phyloP scores from a whole-genome alignment of 2,888 invertebrate species.

The Eupithecia tripunctaria region DNA sequence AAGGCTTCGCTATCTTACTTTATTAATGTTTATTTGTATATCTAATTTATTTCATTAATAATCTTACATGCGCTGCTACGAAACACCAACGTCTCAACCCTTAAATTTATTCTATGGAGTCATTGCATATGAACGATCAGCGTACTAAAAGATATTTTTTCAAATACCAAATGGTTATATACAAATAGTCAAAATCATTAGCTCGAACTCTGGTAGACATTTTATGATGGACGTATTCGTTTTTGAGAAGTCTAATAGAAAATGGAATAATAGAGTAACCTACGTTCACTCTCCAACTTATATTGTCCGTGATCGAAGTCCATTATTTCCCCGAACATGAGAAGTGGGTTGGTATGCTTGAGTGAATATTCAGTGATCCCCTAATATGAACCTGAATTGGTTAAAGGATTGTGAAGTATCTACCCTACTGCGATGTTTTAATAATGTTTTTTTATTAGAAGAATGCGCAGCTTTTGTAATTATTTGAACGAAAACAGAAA shows the following conservation, averaged over 20 bases:
- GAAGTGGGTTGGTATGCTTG: conserved; percentile 43
- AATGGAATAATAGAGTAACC: neutral
- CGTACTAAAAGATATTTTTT: neutral
- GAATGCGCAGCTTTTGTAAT: neutral
- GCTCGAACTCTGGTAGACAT: neutral
- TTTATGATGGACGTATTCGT: neutral
- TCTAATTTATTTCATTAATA: neutral
- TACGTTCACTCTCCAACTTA: conserved; percentile 15
- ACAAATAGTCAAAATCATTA: neutral
- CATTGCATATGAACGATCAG: neutral
- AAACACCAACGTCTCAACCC: neutral
- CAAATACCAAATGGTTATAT: neutral
- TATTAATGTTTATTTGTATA: neutral
- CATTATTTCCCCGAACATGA: conserved; percentile 48
- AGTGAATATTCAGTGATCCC: conserved; percentile 52
- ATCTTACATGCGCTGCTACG: neutral
- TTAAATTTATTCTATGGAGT: neutral
- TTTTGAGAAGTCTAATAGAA: neutral
- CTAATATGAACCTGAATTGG: conserved; percentile 44
- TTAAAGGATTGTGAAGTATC: conserved; percentile 36
- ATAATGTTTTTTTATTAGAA: neutral
- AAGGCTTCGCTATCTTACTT: neutral
- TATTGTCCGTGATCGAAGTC: conserved; percentile 33
- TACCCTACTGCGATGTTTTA: conserved; percentile 20
- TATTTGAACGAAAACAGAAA: neutral